A percentile compares a stretch with the other conserved stretches of the same genome.
Evolutionary conservation across 1,140 invertebrate genomes (phyloP).

Genomic region (Nebria ingens): DNA sequence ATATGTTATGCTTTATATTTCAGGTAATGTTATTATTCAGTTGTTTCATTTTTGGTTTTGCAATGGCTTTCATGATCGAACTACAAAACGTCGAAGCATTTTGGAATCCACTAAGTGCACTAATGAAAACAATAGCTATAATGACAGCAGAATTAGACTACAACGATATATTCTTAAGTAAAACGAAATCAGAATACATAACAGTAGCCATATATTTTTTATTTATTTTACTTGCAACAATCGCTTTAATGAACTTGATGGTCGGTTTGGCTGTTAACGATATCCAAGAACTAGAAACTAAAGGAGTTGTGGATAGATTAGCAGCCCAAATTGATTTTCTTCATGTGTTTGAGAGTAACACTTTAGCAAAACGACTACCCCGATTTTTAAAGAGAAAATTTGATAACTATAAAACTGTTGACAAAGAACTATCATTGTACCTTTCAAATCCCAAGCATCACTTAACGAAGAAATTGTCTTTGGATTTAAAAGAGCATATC

Average conservation of each 20-base stretch:
- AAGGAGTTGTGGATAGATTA: constrained; percentile 38
- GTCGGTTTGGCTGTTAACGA: constrained; percentile 50
- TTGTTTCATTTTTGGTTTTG: constrained; percentile 43
- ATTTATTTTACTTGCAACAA: constrained; percentile 44
- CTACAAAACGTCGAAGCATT: constrained; percentile 37
- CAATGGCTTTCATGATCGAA: constrained; percentile 42
- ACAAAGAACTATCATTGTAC: no score
- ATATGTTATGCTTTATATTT: no score
- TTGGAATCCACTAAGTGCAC: constrained; percentile 34
- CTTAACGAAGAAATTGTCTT: no score
- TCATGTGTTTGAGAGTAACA: no score
- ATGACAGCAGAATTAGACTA: constrained; percentile 48
- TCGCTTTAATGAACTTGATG: constrained; percentile 47
- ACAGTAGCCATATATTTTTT: constrained; percentile 41
- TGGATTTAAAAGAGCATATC: no score
- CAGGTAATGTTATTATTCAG: constrained; percentile 37
- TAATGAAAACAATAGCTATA: constrained; percentile 45
- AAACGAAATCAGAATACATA: constrained; percentile 29
- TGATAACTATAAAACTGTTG: no score
- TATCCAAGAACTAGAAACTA: constrained; percentile 43
- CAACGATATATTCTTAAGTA: constrained; percentile 32
- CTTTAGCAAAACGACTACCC: no score
- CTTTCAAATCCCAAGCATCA: no score
- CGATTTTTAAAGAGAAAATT: no score
- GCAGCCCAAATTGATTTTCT: no score